These are phyloP conservation scores for Thaumatotibia leucotreta DNA, from an alignment of 1,140 invertebrate species.

Conservation along the genomic window DNA sequence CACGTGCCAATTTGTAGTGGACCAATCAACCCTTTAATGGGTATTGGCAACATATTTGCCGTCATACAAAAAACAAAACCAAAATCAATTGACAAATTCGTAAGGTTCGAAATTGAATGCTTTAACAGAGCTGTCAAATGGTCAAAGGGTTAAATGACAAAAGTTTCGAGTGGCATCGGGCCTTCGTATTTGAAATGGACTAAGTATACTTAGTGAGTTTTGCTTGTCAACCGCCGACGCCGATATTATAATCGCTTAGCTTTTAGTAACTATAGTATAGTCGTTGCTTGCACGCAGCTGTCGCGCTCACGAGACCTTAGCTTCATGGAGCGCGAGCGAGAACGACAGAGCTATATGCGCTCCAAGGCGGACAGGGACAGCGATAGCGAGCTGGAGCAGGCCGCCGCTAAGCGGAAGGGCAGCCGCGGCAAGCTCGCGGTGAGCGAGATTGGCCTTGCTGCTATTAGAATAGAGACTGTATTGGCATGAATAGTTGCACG, in stretches of 20 bases:
- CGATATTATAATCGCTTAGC: constrained; percentile 14
- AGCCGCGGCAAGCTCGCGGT: constrained; percentile 75
- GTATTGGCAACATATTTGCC: too few relatives aligned
- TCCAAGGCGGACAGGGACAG: constrained; percentile 73
- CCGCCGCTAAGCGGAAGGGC: constrained; percentile 74
- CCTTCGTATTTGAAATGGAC: too few relatives aligned
- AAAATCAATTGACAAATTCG: too few relatives aligned
- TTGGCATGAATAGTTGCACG: neutral
- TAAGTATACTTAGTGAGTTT: too few relatives aligned
- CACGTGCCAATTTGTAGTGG: too few relatives aligned
- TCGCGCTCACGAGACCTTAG: constrained; percentile 62
- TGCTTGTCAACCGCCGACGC: too few relatives aligned
- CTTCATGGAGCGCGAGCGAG: constrained; percentile 67
- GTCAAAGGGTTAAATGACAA: too few relatives aligned
- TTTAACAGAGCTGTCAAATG: too few relatives aligned
- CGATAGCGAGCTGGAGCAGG: constrained; percentile 78
- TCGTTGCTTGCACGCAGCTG: constrained; percentile 60
- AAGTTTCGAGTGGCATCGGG: too few relatives aligned
- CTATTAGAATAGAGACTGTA: constrained; percentile 30
- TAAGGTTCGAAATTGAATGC: too few relatives aligned
- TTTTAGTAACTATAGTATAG: constrained; percentile 43
- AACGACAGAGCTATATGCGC: constrained; percentile 68
- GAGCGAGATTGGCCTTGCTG: constrained; percentile 41
- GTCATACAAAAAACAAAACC: too few relatives aligned
- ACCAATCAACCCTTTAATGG: too few relatives aligned